These are phyloP conservation scores for Agelastica alni DNA, from an alignment of 2,888 invertebrate genomes.

Conservation along the genomic window DNA sequence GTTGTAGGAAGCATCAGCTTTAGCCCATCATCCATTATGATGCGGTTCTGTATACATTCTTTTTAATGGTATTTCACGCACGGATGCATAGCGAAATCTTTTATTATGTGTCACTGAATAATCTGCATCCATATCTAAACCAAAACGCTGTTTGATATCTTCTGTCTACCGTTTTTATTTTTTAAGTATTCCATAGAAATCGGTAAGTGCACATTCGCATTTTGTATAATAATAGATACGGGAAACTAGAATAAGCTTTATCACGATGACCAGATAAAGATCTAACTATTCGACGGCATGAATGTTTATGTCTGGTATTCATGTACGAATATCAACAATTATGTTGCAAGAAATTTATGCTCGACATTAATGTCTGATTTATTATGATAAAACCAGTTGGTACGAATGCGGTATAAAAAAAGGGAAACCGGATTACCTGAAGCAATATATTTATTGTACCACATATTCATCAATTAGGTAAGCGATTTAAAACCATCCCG, in stretches of 20 bases:
- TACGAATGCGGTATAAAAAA: conserved; percentile 7
- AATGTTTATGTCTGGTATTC: conserved; percentile 8
- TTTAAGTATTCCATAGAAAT: conserved; percentile 1
- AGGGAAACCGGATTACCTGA: conserved; percentile 10
- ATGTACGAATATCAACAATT: conserved; percentile 10
- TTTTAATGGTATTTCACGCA: too few species aligned
- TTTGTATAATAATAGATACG: neutral
- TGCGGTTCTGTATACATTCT: too few species aligned
- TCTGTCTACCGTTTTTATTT: neutral
- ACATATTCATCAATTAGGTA: conserved; percentile 10
- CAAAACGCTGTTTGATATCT: neutral
- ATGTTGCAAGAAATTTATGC: conserved; percentile 5
- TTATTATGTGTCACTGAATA: too few species aligned
- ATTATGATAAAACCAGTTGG: conserved; percentile 8
- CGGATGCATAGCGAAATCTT: too few species aligned
- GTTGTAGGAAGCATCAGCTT: too few species aligned
- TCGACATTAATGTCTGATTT: conserved; percentile 5
- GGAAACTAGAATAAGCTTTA: neutral
- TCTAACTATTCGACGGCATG: conserved; percentile 3
- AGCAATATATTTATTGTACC: conserved; percentile 10
- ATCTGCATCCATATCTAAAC: conserved; percentile 1
- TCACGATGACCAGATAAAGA: conserved; percentile 6
- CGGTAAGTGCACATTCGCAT: neutral
- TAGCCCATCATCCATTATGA: too few species aligned
- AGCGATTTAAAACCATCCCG: conserved; percentile 6